Conservation (phyloP, 2,113 vertebrate genomes). For the Bucco capensis region DNA sequence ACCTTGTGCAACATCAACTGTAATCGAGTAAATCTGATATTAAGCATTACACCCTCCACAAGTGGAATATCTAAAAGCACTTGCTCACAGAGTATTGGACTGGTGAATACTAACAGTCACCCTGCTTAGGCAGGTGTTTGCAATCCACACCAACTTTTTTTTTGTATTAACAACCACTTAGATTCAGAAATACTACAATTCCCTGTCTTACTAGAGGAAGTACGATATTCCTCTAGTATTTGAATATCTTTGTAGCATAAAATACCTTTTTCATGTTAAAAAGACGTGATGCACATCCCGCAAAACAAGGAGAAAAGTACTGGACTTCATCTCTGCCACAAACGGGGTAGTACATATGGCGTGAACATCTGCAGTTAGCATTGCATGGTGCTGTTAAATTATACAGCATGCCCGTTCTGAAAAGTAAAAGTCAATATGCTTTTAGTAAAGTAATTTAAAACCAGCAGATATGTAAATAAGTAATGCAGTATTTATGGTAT, state of each 20-base stretch:
- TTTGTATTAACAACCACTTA: neutral
- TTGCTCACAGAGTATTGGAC: neutral
- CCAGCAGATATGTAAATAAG: neutral
- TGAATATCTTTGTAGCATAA: neutral
- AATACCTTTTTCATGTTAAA: conserved; percentile 61
- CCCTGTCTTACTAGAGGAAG: neutral
- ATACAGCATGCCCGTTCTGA: conserved; percentile 62
- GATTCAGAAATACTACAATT: neutral
- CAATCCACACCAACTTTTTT: neutral
- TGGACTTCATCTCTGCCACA: conserved; percentile 76
- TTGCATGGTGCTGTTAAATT: conserved; percentile 76
- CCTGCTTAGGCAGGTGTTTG: neutral
- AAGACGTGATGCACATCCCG: conserved; percentile 66
- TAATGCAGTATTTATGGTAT: neutral
- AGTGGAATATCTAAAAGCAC: neutral
- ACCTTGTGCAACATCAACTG: neutral
- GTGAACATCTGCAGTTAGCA: conserved; percentile 68
- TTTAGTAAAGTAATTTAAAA: neutral
- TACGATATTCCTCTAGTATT: too few species aligned
- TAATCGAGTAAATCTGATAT: neutral
- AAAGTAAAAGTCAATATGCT: neutral
- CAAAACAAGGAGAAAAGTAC: conserved; percentile 82
- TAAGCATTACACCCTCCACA: neutral
- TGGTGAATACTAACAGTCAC: neutral
- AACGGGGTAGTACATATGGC: conserved; percentile 74